Conservation (phyloP, 2,797 vertebrate species). For the Epinephelus malabaricus region DNA sequence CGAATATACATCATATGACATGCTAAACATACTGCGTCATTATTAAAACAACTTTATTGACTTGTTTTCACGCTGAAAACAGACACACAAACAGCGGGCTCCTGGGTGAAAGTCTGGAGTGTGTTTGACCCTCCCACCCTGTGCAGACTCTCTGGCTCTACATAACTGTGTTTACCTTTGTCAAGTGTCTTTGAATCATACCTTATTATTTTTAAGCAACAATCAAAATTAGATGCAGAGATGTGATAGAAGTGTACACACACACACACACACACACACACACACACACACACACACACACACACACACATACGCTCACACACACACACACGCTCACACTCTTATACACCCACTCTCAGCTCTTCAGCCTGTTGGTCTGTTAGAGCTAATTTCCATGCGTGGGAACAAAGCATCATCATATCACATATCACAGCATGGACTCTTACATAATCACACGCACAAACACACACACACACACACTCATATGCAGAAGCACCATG, state of each 20-base stretch:
- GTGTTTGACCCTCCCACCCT: too few relatives aligned
- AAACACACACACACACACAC: not conserved
- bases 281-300: slow-evolving; percentile 44
- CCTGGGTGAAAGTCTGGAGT: too few relatives aligned
- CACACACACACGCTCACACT: slow-evolving; percentile 41
- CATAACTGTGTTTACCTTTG: not conserved
- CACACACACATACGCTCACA: slow-evolving; percentile 33
- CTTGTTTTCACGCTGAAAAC: too few relatives aligned
- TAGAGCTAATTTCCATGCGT: slow-evolving; percentile 67
- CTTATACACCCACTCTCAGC: slow-evolving; percentile 59
- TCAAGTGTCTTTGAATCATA: slow-evolving; percentile 20
- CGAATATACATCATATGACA: too few relatives aligned
- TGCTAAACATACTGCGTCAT: too few relatives aligned
- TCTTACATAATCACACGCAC: slow-evolving; percentile 47
- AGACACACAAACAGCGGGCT: too few relatives aligned
- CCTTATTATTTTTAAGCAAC: slow-evolving; percentile 21
- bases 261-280: not conserved
- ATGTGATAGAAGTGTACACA: slow-evolving; percentile 4
- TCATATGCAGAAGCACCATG: slow-evolving; percentile 18
- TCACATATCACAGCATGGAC: slow-evolving; percentile 53
- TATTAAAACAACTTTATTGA: too few relatives aligned
- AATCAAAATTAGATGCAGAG: slow-evolving; percentile 3
- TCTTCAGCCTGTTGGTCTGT: slow-evolving; percentile 55
- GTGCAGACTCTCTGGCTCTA: too few relatives aligned
- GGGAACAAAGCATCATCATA: slow-evolving; percentile 72